Evolutionary conservation across 2,888 invertebrate genomes (phyloP), one percentile per base, ranked within the genome.

Genomic region (Plebejus melissa): DNA sequence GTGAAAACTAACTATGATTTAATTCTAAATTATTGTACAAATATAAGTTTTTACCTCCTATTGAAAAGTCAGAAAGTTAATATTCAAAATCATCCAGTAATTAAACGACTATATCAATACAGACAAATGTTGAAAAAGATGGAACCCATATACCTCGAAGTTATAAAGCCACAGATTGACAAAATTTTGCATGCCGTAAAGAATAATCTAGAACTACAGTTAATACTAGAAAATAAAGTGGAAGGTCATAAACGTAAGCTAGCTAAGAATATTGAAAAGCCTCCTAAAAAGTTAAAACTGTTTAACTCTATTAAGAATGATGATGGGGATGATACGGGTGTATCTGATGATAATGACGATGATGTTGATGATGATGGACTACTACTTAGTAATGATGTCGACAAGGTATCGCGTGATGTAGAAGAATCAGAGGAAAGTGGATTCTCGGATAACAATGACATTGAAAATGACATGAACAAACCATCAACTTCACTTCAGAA

Each of bases 71-170:
- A 96, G 83, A 95, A 95, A 82, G 90, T 94, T 36, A 94, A 95
- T 76, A 94, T 97, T 36, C 95, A 96, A 82, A 96, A 96, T 81
- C 99, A 99, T 94, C 99, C 99, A n/a, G 96, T 99, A 16, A 95
- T 97, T 69, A 97, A 97, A 85, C 94, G 97, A 78, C 92, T 99
- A 75, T 96, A 96, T 77, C 97, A 98, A 84, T 97, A 97, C 83
- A 94, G 96, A 78, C 95, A 97, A 86, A 93, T 98, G 82, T 89
- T 98, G 72, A 94, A 95, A 78, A 96, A 97, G 90, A 89, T 98
- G 80, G 95, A 96, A 80, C 94, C 95, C 11, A 94, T 95, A 75
- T 97, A 96, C 87, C 94, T 95, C 76, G 94, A 96, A 83, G 90
- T 96, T 3, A 94, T 97, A 54, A 94, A 95, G 82, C 95, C 95